Base-by-base conservation (phyloP, 2,888 invertebrate genomes). In the Tenodera sinensis region DNA sequence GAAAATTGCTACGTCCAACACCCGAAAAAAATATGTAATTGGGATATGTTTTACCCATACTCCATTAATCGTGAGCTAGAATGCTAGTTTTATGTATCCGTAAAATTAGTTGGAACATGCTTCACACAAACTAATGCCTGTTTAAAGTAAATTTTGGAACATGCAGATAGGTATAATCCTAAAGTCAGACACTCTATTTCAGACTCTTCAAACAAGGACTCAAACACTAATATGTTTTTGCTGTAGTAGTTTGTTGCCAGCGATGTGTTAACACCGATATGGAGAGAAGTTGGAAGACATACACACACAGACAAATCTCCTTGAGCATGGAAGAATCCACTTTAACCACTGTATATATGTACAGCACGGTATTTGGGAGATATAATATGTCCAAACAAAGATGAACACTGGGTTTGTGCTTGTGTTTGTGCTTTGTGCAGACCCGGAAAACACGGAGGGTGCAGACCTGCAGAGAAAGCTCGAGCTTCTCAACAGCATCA, bases 391-490 rank as follows among this genome's bases (percentile, higher is more conserved):
- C 88, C 90, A 91, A 91, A 90, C 89, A 84, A n/a, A 85, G 83
- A 84, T 30, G 30, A n/a, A 87, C 54, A 84, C 7, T 71, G 28
- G 54, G 84, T 87, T 91, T 91, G 91, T 92, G 91, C 93, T 93
- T 91, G 8, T 85, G 86, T 85, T 82, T 82, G 71, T 89, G 20
- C 82, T 87, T 25, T 81, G 15, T 94, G 91, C 95, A 97, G 98
- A 98, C 95, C 96, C 97, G 91, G 97, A 98, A 93, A 97, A 97
- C 93, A 96, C 97, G 92, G 97, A 96, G 92, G 97, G 97, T 85
- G 96, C 96, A 90, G 98, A 98, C 93, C 95, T 98, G 92, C 98
- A 98, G 94, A 95, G 97, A 93, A 98, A 98, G 94, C 94, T 98
- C 92, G 98, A 98, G 94, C 95, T 97, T 93, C 95, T 98, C 93